Evolutionary conservation across 2,113 vertebrate genomes (phyloP).

Genomic region (Anolis carolinensis): DNA sequence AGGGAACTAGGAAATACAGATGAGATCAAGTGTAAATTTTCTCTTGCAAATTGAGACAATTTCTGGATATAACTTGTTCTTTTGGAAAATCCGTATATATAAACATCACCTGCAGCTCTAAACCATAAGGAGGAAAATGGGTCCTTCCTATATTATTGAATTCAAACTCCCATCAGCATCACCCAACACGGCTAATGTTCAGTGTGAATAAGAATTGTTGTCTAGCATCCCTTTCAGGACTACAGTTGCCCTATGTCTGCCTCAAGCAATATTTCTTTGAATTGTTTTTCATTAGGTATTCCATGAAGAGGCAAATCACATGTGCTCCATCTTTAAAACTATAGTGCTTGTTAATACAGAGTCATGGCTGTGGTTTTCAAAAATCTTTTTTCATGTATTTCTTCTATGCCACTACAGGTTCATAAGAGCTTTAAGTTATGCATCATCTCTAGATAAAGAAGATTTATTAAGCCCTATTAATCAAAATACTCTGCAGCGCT

Average conservation of each 20-base stretch:
- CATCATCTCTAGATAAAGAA: slow-evolving; percentile 94
- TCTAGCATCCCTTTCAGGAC: not conserved
- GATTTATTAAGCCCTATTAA: slow-evolving; percentile 97
- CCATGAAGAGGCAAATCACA: not conserved
- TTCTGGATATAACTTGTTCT: not conserved
- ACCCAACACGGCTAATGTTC: not conserved
- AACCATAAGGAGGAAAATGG: too few species aligned
- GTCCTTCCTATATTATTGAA: not conserved
- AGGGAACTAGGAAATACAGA: not conserved
- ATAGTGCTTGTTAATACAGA: not conserved
- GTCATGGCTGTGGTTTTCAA: not conserved
- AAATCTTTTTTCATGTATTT: not conserved
- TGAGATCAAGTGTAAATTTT: not conserved
- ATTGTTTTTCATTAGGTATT: not conserved
- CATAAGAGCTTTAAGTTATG: slow-evolving; percentile 97
- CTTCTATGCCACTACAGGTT: slow-evolving; percentile 82
- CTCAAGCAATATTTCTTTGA: not conserved
- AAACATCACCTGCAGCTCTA: not conserved
- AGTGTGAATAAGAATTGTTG: not conserved
- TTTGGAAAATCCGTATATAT: not conserved
- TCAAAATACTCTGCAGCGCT: slow-evolving; percentile 94
- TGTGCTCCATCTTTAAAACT: not conserved
- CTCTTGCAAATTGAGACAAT: not conserved
- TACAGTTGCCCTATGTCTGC: too few species aligned
- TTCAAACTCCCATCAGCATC: not conserved